A percentile compares a stretch with the other conserved stretches of the same genome.
These are phyloP conservation scores for Haliclystus octoradiatus DNA, from an alignment of 30 jellyfish, hydroid and myxozoan genomes.

Conservation along the genomic window DNA sequence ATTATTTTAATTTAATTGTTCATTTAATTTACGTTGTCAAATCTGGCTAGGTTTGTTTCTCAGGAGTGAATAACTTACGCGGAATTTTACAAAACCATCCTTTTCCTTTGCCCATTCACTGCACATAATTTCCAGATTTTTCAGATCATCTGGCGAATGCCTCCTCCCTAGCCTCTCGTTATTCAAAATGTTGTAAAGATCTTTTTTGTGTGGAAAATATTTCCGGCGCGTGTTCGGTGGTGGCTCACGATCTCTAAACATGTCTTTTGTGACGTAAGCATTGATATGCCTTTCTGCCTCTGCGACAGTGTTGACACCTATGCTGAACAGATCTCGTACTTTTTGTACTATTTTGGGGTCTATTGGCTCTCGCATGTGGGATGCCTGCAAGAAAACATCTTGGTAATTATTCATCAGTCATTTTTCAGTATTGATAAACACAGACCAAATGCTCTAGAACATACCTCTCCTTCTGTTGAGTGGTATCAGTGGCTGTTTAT, in stretches of 20 bases:
- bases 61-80: constrained; percentile 5
- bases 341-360: constrained; percentile 15
- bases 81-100: constrained; percentile 1
- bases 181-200: constrained; percentile 9
- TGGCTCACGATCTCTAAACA: constrained; percentile 16
- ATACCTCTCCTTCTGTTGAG: constrained; percentile 10
- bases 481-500: constrained; percentile 18
- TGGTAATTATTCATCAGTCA: too few species aligned
- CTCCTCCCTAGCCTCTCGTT: constrained; percentile 6
- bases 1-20: too few species aligned
- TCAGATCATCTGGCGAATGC: constrained; percentile 9
- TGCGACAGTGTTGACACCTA: constrained; percentile 20
- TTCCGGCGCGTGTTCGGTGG: constrained; percentile 18
- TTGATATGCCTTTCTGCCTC: constrained; percentile 19
- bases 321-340: constrained; percentile 14
- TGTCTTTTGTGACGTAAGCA: constrained; percentile 3
- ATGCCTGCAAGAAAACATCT: too few species aligned
- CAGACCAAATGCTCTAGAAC: too few species aligned
- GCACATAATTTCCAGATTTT: constrained; percentile 7
- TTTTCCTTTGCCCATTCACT: constrained; percentile 5
- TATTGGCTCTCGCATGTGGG: constrained; percentile 17
- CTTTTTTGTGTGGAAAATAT: constrained; percentile 11
- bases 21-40: too few species aligned
- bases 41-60: too few species aligned
- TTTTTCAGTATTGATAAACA: too few species aligned